phyloP scores from a whole-genome alignment of 2,113 vertebrate genomes.

The Oncorhynchus masou region DNA sequence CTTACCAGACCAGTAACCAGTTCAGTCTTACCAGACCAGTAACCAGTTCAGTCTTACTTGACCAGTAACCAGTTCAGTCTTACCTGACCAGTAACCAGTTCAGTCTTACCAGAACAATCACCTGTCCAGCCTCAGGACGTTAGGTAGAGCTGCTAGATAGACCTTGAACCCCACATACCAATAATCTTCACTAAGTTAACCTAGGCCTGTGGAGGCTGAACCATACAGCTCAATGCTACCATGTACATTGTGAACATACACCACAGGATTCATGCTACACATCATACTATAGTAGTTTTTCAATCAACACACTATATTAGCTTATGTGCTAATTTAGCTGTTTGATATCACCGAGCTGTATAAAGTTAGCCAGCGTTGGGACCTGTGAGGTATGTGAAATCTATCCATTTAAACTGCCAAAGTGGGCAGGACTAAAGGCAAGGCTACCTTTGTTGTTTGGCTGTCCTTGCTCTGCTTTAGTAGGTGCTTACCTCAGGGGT shows the following conservation, averaged over 20 bases:
- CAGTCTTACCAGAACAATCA: background rate
- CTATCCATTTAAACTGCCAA: background rate
- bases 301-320: background rate
- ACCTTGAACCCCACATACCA: conserved; percentile 10
- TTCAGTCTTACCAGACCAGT: too few species aligned
- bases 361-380: background rate
- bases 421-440: conserved; percentile 60
- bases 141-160: conserved; percentile 23
- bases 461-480: conserved; percentile 70
- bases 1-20: too few species aligned
- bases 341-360: background rate
- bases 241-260: background rate
- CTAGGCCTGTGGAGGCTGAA: background rate
- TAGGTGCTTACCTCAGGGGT: too few species aligned
- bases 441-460: conserved; percentile 77
- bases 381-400: background rate
- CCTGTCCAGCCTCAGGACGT: conserved; percentile 23
- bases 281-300: background rate
- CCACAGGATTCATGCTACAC: background rate
- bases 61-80: too few species aligned
- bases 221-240: background rate
- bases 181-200: background rate
- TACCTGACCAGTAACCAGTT: too few species aligned
- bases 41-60: too few species aligned
- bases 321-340: too few species aligned